These are phyloP conservation scores for Wasmannia auropunctata DNA, from an alignment of 1,140 invertebrate genomes.

Conservation along the genomic window DNA sequence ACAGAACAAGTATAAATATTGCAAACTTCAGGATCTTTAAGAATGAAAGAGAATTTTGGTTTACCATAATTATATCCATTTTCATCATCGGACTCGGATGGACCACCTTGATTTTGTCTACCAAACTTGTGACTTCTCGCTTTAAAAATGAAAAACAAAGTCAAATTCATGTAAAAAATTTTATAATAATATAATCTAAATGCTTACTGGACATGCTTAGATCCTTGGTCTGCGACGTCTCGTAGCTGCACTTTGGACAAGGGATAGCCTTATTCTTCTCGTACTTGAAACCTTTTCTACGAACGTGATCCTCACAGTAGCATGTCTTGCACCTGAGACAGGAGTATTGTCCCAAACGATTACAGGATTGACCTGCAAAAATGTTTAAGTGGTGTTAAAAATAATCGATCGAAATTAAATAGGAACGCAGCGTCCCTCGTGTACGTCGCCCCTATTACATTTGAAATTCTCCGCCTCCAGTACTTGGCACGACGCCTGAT, in stretches of 20 bases:
- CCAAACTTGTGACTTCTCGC: slow-evolving; percentile 93
- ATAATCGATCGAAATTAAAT: background rate
- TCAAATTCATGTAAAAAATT: slow-evolving; percentile 2
- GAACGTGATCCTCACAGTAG: slow-evolving; percentile 98
- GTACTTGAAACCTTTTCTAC: slow-evolving; percentile 96
- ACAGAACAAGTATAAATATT: background rate
- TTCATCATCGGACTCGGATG: slow-evolving; percentile 84
- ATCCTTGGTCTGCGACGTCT: slow-evolving; percentile 96
- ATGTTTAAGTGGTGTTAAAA: slow-evolving; percentile 12
- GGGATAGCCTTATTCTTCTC: slow-evolving; percentile 95
- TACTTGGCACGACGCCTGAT: slow-evolving; percentile 98
- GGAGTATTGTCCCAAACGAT: slow-evolving; percentile 96
- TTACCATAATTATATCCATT: slow-evolving; percentile 81
- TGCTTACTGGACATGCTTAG: slow-evolving; percentile 97
- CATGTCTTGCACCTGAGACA: slow-evolving; percentile 98
- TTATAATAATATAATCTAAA: background rate
- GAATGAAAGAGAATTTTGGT: background rate
- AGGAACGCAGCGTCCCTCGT: background rate
- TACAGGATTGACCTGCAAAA: slow-evolving; percentile 94
- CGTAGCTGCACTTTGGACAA: slow-evolving; percentile 97
- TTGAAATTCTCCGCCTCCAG: slow-evolving; percentile 97
- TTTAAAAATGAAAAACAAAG: slow-evolving; percentile 80
- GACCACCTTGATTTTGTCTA: slow-evolving; percentile 89
- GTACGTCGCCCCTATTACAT: slow-evolving; percentile 88
- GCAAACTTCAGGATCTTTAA: background rate